Evolutionary conservation across 2,113 vertebrate genomes (phyloP).

Genomic region (Carassius auratus): DNA sequence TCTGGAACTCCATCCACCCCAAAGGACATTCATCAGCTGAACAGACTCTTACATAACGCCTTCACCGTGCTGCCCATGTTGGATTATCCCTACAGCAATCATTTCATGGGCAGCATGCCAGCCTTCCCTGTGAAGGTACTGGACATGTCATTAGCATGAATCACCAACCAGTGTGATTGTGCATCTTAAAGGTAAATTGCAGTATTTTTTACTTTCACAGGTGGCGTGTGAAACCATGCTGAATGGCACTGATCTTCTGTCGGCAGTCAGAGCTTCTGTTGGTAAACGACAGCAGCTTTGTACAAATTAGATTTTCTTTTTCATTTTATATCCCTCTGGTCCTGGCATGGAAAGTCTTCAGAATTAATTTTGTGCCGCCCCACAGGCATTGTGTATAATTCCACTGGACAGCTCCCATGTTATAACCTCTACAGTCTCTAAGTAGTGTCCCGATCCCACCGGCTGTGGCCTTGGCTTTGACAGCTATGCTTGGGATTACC

Average conservation of each 20-base stretch:
- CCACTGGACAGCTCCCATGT: conserved; percentile 73
- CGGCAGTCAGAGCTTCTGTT: conserved; percentile 80
- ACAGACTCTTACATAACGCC: conserved; percentile 85
- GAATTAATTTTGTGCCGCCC: neutral
- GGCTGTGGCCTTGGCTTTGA: conserved; percentile 82
- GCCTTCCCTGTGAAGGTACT: conserved; percentile 87
- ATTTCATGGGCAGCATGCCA: conserved; percentile 83
- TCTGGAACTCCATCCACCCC: conserved; percentile 63
- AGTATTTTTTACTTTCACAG: conserved; percentile 65
- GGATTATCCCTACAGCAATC: conserved; percentile 89
- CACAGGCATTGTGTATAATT: conserved; percentile 88
- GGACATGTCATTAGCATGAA: neutral
- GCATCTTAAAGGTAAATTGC: neutral
- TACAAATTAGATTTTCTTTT: neutral
- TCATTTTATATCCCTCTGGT: neutral
- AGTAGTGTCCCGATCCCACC: conserved; percentile 87
- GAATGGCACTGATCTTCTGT: conserved; percentile 68
- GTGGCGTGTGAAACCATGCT: conserved; percentile 84
- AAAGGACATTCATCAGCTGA: conserved; percentile 83
- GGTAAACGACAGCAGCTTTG: conserved; percentile 71
- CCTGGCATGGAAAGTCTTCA: neutral
- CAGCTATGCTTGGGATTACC: conserved; percentile 94
- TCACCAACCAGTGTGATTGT: neutral
- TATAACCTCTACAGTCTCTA: conserved; percentile 82
- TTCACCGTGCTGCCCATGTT: conserved; percentile 93